Percentiles rank a stretch among this genome's conserved stretches.
Evolutionary conservation across 2,888 invertebrate genomes (phyloP).

Genomic region (Eupithecia dodoneata): DNA sequence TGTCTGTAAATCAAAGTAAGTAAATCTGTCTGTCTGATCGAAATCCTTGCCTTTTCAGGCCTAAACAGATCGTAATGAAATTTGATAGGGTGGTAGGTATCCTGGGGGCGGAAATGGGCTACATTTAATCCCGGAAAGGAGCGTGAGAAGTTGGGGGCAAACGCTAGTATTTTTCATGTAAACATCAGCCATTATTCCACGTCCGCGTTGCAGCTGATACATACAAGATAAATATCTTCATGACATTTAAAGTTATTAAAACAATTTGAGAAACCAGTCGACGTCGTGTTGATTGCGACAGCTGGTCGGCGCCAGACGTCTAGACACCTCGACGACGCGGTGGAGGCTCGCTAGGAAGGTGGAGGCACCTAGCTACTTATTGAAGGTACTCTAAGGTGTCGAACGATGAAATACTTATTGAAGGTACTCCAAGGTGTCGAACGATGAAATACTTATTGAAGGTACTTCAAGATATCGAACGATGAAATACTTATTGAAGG

Average conservation of each 20-base stretch:
- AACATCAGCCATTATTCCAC: not conserved
- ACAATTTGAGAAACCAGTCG: slow-evolving; percentile 39
- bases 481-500: not conserved
- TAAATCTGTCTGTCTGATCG: no score
- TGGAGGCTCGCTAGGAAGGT: slow-evolving; percentile 74
- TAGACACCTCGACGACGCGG: slow-evolving; percentile 74
- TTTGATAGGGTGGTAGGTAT: no score
- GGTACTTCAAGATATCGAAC: not conserved
- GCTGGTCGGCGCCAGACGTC: slow-evolving; percentile 70
- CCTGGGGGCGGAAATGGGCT: no score
- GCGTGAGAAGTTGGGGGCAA: no score
- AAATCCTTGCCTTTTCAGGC: no score
- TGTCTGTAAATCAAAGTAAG: no score
- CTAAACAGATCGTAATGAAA: no score
- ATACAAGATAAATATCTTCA: slow-evolving; percentile 33
- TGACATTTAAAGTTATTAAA: slow-evolving; percentile 43
- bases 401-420: slow-evolving; percentile 2
- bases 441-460: slow-evolving; percentile 1
- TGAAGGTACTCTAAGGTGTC: slow-evolving; percentile 2
- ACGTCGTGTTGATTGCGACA: slow-evolving; percentile 38
- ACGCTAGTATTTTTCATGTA: not conserved
- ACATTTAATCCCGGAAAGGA: no score
- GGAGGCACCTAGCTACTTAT: slow-evolving; percentile 26
- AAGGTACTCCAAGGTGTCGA: not conserved
- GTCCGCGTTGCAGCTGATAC: slow-evolving; percentile 16